Conservation (phyloP, 2,113 vertebrate genomes). For the Sorex fumeus region DNA sequence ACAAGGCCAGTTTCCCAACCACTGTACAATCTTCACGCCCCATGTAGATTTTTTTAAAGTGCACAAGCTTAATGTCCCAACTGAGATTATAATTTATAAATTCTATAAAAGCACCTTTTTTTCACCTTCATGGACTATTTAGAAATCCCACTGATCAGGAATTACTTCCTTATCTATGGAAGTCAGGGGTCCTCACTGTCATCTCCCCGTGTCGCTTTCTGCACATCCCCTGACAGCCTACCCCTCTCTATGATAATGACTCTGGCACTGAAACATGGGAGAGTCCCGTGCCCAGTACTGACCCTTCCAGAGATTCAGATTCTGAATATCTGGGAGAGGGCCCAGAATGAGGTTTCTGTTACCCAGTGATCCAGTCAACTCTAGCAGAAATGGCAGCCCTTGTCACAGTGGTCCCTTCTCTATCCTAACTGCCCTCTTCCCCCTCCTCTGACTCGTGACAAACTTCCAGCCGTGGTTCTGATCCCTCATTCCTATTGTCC, state of each 20-base stretch:
- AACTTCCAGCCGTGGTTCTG: too few species aligned
- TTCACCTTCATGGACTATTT: not conserved
- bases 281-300: not conserved
- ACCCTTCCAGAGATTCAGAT: not conserved
- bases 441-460: too few species aligned
- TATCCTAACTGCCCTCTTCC: too few species aligned
- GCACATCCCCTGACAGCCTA: not conserved
- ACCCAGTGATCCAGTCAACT: not conserved
- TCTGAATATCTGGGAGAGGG: not conserved
- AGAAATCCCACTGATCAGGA: not conserved
- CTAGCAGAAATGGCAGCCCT: not conserved
- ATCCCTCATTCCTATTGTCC: too few species aligned
- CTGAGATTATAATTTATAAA: not conserved
- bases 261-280: not conserved
- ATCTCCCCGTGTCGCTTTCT: not conserved
- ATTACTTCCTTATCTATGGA: not conserved
- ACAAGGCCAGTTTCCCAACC: too few species aligned
- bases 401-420: too few species aligned
- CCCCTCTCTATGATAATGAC: not conserved
- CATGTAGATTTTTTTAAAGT: too few species aligned
- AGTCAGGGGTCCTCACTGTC: not conserved
- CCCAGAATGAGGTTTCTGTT: fast-evolving
- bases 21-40: too few species aligned
- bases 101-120: not conserved
- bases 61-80: not conserved